A percentile compares a stretch with the other conserved stretches of the same genome.
Conservation (phyloP, 2,888 invertebrate species). For the Amiota mariae region DNA sequence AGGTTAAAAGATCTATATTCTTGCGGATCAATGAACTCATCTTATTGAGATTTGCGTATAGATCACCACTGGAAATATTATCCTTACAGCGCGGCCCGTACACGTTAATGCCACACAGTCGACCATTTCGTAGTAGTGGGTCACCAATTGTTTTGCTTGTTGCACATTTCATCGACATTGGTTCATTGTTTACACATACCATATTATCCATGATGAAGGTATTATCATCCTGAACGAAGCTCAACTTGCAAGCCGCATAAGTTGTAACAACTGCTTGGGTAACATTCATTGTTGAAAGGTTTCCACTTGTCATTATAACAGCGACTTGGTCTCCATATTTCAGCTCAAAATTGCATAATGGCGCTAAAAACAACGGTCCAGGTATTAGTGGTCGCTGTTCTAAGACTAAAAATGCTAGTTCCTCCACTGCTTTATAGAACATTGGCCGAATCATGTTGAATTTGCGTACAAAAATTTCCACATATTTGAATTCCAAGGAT, state of each 20-base stretch:
- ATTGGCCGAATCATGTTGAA: too few species aligned
- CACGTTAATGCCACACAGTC: constrained; percentile 48
- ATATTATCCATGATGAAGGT: constrained; percentile 41
- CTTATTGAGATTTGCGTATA: constrained; percentile 42
- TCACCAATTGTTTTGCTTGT: constrained; percentile 45
- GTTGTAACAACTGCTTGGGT: constrained; percentile 39
- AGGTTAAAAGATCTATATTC: too few species aligned
- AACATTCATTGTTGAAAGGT: constrained; percentile 24
- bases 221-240: constrained; percentile 40
- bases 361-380: too few species aligned
- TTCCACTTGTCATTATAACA: constrained; percentile 39
- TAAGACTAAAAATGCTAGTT: constrained; percentile 40
- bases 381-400: background rate
- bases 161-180: constrained; percentile 38
- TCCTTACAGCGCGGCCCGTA: constrained; percentile 44
- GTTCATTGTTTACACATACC: constrained; percentile 45
- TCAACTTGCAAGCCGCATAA: constrained; percentile 44
- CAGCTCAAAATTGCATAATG: constrained; percentile 35
- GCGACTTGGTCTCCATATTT: constrained; percentile 34
- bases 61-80: constrained; percentile 40
- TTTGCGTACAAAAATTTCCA: background rate
- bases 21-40: background rate
- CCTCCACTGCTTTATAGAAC: background rate
- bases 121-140: constrained; percentile 35
- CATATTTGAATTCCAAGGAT: constrained; percentile 18